Conservation (phyloP, 2,888 invertebrate genomes). For the Meandrusa payeni region DNA sequence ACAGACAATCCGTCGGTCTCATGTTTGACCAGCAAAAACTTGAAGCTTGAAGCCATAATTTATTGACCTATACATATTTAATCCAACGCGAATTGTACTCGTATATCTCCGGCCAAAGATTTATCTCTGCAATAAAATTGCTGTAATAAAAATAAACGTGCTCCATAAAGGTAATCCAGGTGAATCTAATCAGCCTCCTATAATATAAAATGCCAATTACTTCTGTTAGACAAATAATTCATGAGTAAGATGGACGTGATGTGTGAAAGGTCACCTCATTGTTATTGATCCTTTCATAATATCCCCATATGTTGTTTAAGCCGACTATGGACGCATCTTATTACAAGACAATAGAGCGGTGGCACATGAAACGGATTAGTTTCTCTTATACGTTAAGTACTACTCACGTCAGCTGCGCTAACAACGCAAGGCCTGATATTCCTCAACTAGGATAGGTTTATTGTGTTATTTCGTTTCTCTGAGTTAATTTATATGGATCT, state of each 20-base stretch:
- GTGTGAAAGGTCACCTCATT: background rate
- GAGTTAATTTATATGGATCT: too few species aligned
- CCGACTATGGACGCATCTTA: too few species aligned
- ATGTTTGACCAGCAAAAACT: background rate
- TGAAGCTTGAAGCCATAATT: constrained; percentile 1
- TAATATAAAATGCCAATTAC: constrained; percentile 2
- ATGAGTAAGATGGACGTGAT: background rate
- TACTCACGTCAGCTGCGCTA: too few species aligned
- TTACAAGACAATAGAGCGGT: too few species aligned
- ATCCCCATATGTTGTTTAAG: too few species aligned
- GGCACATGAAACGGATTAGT: too few species aligned
- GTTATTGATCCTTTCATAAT: too few species aligned
- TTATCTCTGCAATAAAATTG: constrained; percentile 21
- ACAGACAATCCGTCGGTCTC: too few species aligned
- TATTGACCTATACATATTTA: constrained; percentile 21
- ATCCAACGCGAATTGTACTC: constrained; percentile 11
- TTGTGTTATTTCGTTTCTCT: too few species aligned
- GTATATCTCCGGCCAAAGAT: constrained; percentile 15
- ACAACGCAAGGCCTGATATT: too few species aligned
- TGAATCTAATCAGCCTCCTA: constrained; percentile 18
- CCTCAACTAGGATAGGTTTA: too few species aligned
- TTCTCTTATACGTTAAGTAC: too few species aligned
- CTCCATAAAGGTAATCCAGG: constrained; percentile 19
- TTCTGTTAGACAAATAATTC: constrained; percentile 4
- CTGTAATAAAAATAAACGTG: constrained; percentile 24